A percentile compares a stretch with the other conserved stretches of the same genome.
These are phyloP conservation scores for Drosophila nikananu DNA, from an alignment of 1,140 invertebrate species.

Conservation along the genomic window DNA sequence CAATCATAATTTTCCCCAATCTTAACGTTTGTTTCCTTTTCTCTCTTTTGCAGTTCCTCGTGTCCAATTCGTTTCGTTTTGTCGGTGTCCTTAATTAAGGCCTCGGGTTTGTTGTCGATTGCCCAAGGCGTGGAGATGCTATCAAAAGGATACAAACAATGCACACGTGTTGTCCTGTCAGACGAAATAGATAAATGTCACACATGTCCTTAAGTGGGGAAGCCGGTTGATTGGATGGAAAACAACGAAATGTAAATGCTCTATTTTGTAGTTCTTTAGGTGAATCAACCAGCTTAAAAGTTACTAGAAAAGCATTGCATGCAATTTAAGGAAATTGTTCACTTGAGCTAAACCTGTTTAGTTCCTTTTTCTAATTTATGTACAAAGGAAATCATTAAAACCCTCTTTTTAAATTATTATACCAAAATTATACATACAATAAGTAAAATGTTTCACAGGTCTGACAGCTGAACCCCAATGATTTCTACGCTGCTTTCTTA, in stretches of 20 bases:
- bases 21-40: constrained; percentile 37
- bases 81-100: constrained; percentile 67
- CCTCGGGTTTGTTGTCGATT: constrained; percentile 30
- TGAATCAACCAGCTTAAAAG: no score
- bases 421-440: no score
- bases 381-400: no score
- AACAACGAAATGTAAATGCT: not conserved
- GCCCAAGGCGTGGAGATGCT: constrained; percentile 19
- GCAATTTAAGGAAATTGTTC: no score
- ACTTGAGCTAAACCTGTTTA: no score
- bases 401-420: no score
- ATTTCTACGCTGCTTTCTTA: not conserved
- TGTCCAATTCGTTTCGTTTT: constrained; percentile 19
- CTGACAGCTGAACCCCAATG: no score
- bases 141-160: constrained; percentile 40
- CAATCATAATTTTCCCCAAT: constrained; percentile 56
- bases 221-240: not conserved
- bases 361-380: no score
- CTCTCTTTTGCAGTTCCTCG: not conserved
- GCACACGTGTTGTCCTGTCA: constrained; percentile 32
- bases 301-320: not conserved
- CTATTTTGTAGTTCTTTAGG: not conserved
- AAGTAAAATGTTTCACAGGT: no score
- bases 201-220: constrained; percentile 12
- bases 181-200: constrained; percentile 27